Percentiles rank a stretch among this genome's conserved stretches.
phyloP scores from a whole-genome alignment of 2,113 vertebrate species.

The Clinocottus analis region DNA sequence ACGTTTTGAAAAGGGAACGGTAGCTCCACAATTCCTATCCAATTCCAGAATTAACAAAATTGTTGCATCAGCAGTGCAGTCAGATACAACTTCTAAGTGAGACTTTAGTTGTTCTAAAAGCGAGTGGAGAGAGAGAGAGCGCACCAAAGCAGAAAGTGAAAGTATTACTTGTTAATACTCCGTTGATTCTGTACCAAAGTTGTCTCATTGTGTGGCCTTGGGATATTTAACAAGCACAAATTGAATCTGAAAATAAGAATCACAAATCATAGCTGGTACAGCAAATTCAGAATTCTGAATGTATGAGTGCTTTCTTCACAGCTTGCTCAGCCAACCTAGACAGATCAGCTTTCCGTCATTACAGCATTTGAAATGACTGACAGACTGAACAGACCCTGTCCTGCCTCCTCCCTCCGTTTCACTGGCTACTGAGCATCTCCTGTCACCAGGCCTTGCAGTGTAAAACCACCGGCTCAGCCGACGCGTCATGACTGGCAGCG shows the following conservation, averaged over 20 bases:
- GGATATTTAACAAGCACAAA: constrained; percentile 3
- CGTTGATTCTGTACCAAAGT: not conserved
- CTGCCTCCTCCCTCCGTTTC: constrained; percentile 26
- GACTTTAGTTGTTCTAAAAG: not conserved
- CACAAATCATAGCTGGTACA: constrained; percentile 41
- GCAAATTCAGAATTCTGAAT: constrained; percentile 24
- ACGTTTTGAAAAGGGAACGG: constrained; percentile 26
- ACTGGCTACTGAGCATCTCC: constrained; percentile 75
- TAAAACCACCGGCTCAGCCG: constrained; percentile 51
- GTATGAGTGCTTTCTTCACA: constrained; percentile 38
- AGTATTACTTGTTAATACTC: not conserved
- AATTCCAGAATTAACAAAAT: not conserved
- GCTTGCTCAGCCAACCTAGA: constrained; percentile 40
- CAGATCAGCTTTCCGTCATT: constrained; percentile 61
- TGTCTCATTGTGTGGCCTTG: constrained; percentile 23
- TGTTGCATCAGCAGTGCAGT: too few relatives aligned
- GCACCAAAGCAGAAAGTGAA: not conserved
- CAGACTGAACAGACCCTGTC: constrained; percentile 61
- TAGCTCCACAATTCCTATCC: constrained; percentile 32
- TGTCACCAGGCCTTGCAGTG: constrained; percentile 58
- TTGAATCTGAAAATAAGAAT: constrained; percentile 31
- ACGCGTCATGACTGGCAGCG: constrained; percentile 69
- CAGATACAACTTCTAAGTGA: not conserved
- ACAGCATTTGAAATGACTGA: constrained; percentile 61
- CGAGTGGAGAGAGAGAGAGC: not conserved